Evolutionary conservation across 2,113 vertebrate genomes (phyloP), one percentile per base, ranked within the genome.

Genomic region (Myrmecophaga tridactyla): DNA sequence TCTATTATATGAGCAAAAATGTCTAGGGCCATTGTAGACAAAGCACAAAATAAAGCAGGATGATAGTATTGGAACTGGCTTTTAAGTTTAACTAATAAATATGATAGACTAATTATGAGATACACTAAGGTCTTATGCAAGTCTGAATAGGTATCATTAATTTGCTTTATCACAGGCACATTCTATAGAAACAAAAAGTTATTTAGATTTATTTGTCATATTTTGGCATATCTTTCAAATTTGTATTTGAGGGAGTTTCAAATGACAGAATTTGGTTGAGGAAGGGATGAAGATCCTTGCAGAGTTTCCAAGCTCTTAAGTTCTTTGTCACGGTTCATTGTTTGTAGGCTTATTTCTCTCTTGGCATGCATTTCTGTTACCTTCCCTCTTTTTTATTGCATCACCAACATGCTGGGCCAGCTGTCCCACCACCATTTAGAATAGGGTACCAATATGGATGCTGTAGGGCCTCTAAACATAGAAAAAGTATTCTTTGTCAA

Each of bases 291-390:
- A 58, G 39, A 4, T 31, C 21, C 56, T n/a, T 34, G 46, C 20
- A 76, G 75, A 93, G 78, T 83, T 96, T 97, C 69, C 62, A 90
- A 95, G 87, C 78, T 97, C 96, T 95, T 96, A 92, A 97, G 89
- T 91, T 98, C 92, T 96, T 87, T 85, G 94, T 97, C 96, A 96
- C 95, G 93, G 89, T 88, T 96, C 90, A 84, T 94, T 98, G 87
- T 93, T 97, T 70, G 48, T 94, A 97, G 96, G 96, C 96, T 96
- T 97, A 78, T 97, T 97, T 97, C 92, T 96, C 80, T 91, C 97
- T 94, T 58, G 86, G 89, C n/a, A 46, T 95, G 65, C 65, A 85
- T 95, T 89, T 95, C 83, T 96, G 77, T 94, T 95, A 96, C 56
- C 75, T 69, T 62, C 93, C 86, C 75, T 3, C 39, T 69, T 80